These are phyloP conservation scores for Istiophorus platypterus DNA, from an alignment of 2,113 vertebrate species.

Conservation along the genomic window DNA sequence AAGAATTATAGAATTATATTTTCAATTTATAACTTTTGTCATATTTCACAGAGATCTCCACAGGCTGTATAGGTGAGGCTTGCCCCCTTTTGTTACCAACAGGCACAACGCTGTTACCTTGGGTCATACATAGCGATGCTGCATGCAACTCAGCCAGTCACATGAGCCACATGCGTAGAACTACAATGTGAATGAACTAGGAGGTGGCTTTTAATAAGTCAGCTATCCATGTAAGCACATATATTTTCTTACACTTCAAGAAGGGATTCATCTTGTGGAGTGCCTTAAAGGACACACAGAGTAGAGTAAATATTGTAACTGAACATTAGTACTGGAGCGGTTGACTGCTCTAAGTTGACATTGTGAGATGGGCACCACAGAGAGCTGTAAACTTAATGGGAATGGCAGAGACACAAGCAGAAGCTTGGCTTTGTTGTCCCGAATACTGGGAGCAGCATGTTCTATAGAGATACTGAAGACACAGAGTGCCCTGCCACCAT, in stretches of 20 bases:
- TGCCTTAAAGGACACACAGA: background rate
- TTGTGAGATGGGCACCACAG: slow-evolving; percentile 1
- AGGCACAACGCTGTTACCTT: slow-evolving; percentile 25
- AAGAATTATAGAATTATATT: background rate
- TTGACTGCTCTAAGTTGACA: background rate
- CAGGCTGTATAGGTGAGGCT: background rate
- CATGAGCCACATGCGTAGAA: background rate
- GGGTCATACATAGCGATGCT: background rate
- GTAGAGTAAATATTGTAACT: background rate
- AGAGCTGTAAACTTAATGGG: background rate
- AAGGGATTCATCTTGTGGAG: background rate
- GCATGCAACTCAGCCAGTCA: background rate
- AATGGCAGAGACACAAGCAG: background rate
- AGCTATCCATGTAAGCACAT: background rate
- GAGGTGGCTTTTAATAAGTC: background rate
- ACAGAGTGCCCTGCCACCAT: background rate
- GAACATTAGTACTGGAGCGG: background rate
- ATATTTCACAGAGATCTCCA: slow-evolving; percentile 1
- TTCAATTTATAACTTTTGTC: slow-evolving; percentile 8
- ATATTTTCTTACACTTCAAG: background rate
- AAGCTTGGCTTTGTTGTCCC: background rate
- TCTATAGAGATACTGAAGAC: background rate
- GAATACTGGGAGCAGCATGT: background rate
- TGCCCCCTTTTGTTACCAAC: too few relatives aligned
- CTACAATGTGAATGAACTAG: background rate